A percentile compares a stretch with the other conserved stretches of the same genome.
Evolutionary conservation across 2,888 invertebrate genomes (phyloP).

Genomic region (Dastarcus helophoroides): DNA sequence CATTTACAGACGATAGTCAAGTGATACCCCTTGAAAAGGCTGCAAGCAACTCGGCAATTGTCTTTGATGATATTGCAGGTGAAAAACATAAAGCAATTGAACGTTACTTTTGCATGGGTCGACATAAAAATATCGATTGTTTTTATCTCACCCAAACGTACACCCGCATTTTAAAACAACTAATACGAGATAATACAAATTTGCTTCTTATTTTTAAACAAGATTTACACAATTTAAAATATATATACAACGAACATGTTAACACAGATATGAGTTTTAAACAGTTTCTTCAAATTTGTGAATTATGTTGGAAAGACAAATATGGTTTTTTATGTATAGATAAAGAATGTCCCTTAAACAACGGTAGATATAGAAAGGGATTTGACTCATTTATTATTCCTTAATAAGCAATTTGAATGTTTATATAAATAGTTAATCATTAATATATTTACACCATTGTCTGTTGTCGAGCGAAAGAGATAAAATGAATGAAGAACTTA

Average conservation of each 20-base stretch:
- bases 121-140: conserved; percentile 23
- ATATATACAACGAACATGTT: conserved; percentile 8
- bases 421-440: too few relatives aligned
- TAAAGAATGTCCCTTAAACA: conserved; percentile 4
- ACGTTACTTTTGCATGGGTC: conserved; percentile 21
- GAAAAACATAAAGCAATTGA: conserved; percentile 26
- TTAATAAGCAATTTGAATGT: too few relatives aligned
- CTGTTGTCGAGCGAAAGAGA: too few relatives aligned
- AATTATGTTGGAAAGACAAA: conserved; percentile 4
- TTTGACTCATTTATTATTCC: too few relatives aligned
- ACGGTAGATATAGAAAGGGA: conserved; percentile 6
- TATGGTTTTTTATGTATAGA: conserved; percentile 5
- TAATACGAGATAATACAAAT: conserved; percentile 8
- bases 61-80: conserved; percentile 32
- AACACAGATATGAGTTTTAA: conserved; percentile 6
- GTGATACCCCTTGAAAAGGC: conserved; percentile 19
- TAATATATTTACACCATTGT: too few relatives aligned
- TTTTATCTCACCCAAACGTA: conserved; percentile 10
- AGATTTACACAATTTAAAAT: conserved; percentile 8
- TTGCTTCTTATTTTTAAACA: conserved; percentile 6
- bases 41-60: too few relatives aligned
- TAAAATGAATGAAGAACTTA: too few relatives aligned
- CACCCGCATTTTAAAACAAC: conserved; percentile 3
- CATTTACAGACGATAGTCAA: conserved; percentile 15
- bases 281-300: conserved; percentile 5